These are phyloP conservation scores for Collichthys lucidus DNA, from an alignment of 2,113 vertebrate genomes.

Conservation along the genomic window DNA sequence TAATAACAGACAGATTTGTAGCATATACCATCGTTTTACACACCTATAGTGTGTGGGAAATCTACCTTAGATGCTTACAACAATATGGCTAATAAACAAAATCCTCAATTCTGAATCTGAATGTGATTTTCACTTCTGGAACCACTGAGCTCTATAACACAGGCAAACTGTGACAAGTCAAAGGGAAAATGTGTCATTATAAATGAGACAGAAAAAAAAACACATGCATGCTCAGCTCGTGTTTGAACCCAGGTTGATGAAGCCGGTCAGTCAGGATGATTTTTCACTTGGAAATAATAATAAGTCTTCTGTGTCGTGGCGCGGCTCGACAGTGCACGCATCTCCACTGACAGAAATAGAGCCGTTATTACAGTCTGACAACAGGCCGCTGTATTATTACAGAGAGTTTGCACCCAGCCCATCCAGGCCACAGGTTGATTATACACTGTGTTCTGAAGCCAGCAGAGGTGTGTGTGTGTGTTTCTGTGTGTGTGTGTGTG, in stretches of 20 bases:
- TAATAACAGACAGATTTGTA: no score
- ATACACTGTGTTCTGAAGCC: slow-evolving; percentile 42
- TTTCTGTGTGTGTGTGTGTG: neutral
- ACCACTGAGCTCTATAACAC: no score
- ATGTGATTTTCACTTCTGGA: no score
- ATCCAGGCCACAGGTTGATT: slow-evolving; percentile 56
- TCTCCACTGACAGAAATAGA: slow-evolving; percentile 50
- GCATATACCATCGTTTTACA: no score
- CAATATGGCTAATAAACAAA: no score
- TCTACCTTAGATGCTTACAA: no score
- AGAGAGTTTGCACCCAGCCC: slow-evolving; percentile 47
- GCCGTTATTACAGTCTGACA: slow-evolving; percentile 59
- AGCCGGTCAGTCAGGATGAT: neutral
- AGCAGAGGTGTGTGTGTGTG: slow-evolving; percentile 19
- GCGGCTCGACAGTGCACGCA: neutral
- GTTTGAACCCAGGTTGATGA: neutral
- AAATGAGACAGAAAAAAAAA: neutral
- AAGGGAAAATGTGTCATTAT: neutral
- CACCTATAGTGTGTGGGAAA: no score
- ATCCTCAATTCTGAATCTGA: no score
- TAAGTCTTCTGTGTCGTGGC: neutral
- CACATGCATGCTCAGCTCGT: neutral
- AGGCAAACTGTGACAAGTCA: neutral
- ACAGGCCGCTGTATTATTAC: slow-evolving; percentile 66
- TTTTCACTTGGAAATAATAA: neutral